Conservation (phyloP, 2,888 invertebrate species). For the Pollenia angustigena region DNA sequence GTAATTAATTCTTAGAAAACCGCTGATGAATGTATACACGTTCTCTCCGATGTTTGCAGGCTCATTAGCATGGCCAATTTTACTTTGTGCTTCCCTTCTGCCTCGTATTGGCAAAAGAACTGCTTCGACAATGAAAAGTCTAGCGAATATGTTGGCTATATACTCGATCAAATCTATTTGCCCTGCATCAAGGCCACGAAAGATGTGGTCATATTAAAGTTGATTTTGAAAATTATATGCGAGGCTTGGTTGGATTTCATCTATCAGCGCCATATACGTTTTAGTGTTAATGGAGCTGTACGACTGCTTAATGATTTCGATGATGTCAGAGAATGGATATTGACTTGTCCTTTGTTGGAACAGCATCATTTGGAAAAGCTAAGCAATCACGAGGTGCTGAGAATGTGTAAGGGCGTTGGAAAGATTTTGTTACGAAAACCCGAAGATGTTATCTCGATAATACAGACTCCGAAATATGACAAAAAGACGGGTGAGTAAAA, state of each 20-base stretch:
- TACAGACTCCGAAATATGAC: conserved; percentile 83
- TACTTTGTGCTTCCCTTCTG: conserved; percentile 91
- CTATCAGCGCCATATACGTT: conserved; percentile 91
- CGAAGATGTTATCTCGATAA: conserved; percentile 93
- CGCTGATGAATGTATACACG: conserved; percentile 88
- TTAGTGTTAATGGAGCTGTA: conserved; percentile 91
- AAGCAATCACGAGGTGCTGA: conserved; percentile 85
- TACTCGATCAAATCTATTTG: conserved; percentile 89
- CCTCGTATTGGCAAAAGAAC: conserved; percentile 87
- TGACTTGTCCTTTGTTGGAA: conserved; percentile 86
- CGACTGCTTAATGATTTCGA: conserved; percentile 93
- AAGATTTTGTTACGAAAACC: conserved; percentile 91
- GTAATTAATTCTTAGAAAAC: conserved; percentile 86
- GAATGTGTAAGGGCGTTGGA: conserved; percentile 93
- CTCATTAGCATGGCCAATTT: conserved; percentile 92
- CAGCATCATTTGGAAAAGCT: conserved; percentile 84
- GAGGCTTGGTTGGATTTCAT: conserved; percentile 95
- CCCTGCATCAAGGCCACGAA: conserved; percentile 92
- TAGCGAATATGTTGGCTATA: conserved; percentile 89
- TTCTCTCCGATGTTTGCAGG: conserved; percentile 90
- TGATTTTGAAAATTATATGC: conserved; percentile 92
- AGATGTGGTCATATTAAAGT: conserved; percentile 89
- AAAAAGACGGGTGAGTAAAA: conserved; percentile 75
- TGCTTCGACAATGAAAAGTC: conserved; percentile 80
- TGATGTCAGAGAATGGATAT: conserved; percentile 91